Percentiles rank a stretch among this genome's conserved stretches.
Evolutionary conservation across 2,888 invertebrate species (phyloP).

Genomic region (Diadegma fenestrale): DNA sequence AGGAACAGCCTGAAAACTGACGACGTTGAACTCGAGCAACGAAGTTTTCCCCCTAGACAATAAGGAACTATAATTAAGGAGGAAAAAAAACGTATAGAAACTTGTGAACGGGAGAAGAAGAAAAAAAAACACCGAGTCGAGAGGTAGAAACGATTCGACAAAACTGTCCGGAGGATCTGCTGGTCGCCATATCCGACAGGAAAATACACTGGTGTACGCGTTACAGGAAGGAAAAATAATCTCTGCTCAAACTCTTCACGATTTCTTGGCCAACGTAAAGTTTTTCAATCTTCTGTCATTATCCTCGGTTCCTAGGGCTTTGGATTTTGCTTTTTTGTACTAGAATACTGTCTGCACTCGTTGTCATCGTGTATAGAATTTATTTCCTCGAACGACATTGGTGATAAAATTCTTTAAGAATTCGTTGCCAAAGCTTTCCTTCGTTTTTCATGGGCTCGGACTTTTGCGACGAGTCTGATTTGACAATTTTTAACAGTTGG

Average conservation of each 20-base stretch:
- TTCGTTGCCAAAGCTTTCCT: no score
- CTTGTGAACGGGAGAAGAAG: slow-evolving; percentile 6
- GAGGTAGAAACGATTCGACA: slow-evolving; percentile 43
- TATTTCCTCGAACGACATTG: not conserved
- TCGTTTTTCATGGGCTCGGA: no score
- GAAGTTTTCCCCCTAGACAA: slow-evolving; percentile 52
- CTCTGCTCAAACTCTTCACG: slow-evolving; percentile 44
- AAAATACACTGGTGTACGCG: slow-evolving; percentile 43
- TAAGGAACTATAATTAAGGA: slow-evolving; percentile 66
- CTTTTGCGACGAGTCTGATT: no score
- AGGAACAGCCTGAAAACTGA: slow-evolving; percentile 44
- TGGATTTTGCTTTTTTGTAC: slow-evolving; percentile 60
- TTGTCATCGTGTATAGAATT: not conserved
- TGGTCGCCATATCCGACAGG: slow-evolving; percentile 10
- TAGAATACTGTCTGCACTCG: not conserved
- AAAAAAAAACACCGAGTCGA: slow-evolving; percentile 12
- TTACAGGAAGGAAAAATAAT: slow-evolving; percentile 70
- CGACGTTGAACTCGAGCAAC: slow-evolving; percentile 50
- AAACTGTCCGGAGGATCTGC: slow-evolving; percentile 54
- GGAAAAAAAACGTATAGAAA: slow-evolving; percentile 16
- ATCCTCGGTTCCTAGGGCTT: slow-evolving; percentile 70
- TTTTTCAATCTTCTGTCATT: slow-evolving; percentile 83
- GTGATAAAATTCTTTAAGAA: no score
- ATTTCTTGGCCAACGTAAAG: slow-evolving; percentile 71
- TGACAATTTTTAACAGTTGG: no score